Percentiles rank a stretch among this genome's conserved stretches.
Conservation (phyloP, 1,140 invertebrate species). For the Xylocopa sonorina region DNA sequence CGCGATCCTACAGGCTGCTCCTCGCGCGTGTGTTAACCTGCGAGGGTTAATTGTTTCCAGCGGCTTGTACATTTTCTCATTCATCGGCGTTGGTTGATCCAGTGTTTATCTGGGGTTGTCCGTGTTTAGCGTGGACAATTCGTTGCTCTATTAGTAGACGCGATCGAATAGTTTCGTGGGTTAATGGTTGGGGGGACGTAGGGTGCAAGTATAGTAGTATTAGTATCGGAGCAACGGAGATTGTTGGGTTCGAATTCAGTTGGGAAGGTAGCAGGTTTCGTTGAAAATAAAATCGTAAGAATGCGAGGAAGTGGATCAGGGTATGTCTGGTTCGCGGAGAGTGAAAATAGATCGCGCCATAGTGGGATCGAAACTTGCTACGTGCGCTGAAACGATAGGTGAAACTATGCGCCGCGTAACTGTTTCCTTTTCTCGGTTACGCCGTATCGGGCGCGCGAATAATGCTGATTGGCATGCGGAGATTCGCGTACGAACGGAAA, state of each 20-base stretch:
- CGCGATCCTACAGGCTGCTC: background rate
- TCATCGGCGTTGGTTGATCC: too few relatives aligned
- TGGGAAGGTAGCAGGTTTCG: background rate
- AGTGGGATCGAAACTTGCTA: background rate
- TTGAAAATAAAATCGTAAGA: background rate
- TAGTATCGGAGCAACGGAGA: background rate
- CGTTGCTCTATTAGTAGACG: slow-evolving; percentile 17
- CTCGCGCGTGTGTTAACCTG: too few relatives aligned
- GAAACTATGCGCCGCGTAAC: slow-evolving; percentile 47
- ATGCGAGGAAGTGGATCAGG: background rate
- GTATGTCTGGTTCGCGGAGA: background rate
- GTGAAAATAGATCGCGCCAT: slow-evolving; percentile 13
- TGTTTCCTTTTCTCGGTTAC: slow-evolving; percentile 56
- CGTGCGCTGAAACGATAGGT: slow-evolving; percentile 38
- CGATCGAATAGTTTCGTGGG: background rate
- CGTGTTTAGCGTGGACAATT: background rate
- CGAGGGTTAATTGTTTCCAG: background rate
- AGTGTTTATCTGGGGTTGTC: background rate
- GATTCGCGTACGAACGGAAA: slow-evolving; percentile 51
- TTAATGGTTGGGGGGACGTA: background rate
- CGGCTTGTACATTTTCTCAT: background rate
- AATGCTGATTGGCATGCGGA: slow-evolving; percentile 52
- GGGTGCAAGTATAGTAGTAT: too few relatives aligned
- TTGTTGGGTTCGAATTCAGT: background rate
- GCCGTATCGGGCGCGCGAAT: slow-evolving; percentile 50